Evolutionary conservation across 2,797 vertebrate species (phyloP).

Genomic region (Jordanella pulchra): DNA sequence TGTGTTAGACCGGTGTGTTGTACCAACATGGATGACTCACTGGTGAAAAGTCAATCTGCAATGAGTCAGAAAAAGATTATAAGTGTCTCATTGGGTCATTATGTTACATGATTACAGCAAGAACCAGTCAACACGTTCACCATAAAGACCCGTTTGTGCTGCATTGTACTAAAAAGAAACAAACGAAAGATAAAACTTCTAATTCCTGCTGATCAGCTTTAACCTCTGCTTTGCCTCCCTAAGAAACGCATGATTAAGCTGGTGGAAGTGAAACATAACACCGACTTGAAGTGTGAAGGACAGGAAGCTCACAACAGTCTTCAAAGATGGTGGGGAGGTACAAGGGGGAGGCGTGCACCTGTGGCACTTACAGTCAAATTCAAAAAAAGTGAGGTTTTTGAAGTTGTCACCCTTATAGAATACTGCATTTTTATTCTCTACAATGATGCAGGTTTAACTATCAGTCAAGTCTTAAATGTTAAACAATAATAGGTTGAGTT

Average conservation of each 20-base stretch:
- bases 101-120: background rate
- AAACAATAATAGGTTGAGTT: conserved; percentile 35
- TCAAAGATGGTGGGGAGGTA: conserved; percentile 62
- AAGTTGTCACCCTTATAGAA: conserved; percentile 62
- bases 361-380: conserved; percentile 66
- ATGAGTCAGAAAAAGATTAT: conserved; percentile 11
- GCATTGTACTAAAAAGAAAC: conserved; percentile 12
- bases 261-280: conserved; percentile 62
- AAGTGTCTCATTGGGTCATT: conserved; percentile 26
- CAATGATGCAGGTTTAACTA: conserved; percentile 29
- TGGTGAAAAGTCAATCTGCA: conserved; percentile 9
- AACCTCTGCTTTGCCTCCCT: conserved; percentile 48
- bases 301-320: conserved; percentile 71
- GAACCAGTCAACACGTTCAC: background rate
- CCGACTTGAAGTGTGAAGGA: conserved; percentile 55
- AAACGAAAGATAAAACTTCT: conserved; percentile 21
- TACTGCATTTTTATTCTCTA: conserved; percentile 65
- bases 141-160: background rate
- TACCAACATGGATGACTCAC: conserved; percentile 20
- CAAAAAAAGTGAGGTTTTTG: conserved; percentile 73
- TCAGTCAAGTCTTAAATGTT: conserved; percentile 21
- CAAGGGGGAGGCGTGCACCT: conserved; percentile 43
- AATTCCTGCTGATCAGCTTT: conserved; percentile 15
- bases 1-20: conserved; percentile 5
- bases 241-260: conserved; percentile 41